These are phyloP conservation scores for Rattus rattus DNA, from an alignment of 2,113 vertebrate genomes.

Conservation along the genomic window DNA sequence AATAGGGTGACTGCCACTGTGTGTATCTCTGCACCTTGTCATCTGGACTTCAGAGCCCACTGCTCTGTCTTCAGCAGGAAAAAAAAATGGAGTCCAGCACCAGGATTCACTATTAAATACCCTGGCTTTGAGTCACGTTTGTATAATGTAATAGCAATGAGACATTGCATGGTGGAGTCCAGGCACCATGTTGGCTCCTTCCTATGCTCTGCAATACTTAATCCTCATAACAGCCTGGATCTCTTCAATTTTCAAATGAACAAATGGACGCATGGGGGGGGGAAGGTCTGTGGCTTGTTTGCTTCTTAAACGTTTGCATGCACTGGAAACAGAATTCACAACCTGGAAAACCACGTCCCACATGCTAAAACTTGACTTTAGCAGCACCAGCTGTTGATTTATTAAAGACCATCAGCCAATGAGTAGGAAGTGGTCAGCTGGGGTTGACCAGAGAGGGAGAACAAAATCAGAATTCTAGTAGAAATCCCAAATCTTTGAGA, in stretches of 20 bases:
- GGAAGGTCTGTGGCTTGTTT: not conserved
- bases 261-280: not conserved
- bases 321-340: slow-evolving; percentile 1
- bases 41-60: slow-evolving; percentile 12
- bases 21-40: not conserved
- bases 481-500: not conserved
- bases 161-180: not conserved
- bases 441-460: not conserved
- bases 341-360: not conserved
- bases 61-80: slow-evolving; percentile 7
- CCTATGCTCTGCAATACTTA: not conserved
- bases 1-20: not conserved
- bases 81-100: slow-evolving; percentile 38
- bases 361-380: not conserved
- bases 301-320: slow-evolving; percentile 16
- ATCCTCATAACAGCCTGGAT: not conserved
- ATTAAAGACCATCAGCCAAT: not conserved
- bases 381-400: not conserved
- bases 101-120: slow-evolving; percentile 42
- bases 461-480: not conserved
- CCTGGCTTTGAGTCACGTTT: slow-evolving; percentile 52
- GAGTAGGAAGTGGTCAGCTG: not conserved
- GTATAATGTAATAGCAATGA: not conserved
- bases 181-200: not conserved
- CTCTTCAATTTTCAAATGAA: slow-evolving; percentile 14